phyloP scores from a whole-genome alignment of 2,797 vertebrate genomes.

The Hypotaenidia philippensis region DNA sequence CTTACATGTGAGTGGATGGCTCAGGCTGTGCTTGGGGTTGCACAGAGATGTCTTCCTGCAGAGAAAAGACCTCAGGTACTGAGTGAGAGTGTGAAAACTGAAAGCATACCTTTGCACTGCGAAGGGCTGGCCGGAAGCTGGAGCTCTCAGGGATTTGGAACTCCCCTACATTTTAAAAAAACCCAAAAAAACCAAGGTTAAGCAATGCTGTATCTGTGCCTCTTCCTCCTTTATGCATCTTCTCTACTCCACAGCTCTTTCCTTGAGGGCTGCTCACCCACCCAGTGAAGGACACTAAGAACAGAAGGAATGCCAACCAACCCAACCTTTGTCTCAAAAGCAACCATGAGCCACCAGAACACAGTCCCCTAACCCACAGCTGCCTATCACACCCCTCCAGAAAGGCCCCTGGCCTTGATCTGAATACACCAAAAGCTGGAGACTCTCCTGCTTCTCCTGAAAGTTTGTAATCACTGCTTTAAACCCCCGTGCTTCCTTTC shows the following conservation, averaged over 20 bases:
- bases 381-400: neutral
- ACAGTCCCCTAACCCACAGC: neutral
- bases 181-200: neutral
- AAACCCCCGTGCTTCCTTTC: conserved; percentile 17
- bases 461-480: conserved; percentile 2
- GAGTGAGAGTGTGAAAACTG: neutral
- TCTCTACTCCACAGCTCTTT: neutral
- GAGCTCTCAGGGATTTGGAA: neutral
- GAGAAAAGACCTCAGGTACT: neutral
- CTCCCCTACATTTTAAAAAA: neutral
- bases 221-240: neutral
- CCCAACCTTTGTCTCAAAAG: neutral
- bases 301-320: neutral
- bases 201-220: neutral
- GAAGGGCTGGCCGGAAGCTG: neutral
- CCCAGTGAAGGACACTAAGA: neutral
- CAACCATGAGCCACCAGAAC: neutral
- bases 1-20: neutral
- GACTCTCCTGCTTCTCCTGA: neutral
- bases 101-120: conserved; percentile 6
- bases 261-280: neutral
- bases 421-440: neutral
- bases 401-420: neutral
- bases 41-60: neutral
- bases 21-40: neutral